A percentile compares a stretch with the other conserved stretches of the same genome.
phyloP scores from a whole-genome alignment of 2,888 invertebrate genomes.

The Chymomyza amoena region DNA sequence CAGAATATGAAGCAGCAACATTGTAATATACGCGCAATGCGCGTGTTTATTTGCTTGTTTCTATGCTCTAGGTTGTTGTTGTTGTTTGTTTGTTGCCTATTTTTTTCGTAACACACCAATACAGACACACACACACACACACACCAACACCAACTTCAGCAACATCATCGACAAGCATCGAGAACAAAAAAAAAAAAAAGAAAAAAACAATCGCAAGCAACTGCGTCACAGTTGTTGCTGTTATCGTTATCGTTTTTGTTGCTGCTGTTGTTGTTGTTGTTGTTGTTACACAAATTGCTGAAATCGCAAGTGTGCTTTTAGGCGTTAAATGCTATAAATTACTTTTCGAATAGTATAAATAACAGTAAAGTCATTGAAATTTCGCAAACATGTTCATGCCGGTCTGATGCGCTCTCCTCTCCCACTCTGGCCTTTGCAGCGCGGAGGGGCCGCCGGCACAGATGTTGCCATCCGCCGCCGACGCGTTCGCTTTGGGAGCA shows the following conservation, averaged over 20 bases:
- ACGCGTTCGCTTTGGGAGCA: conserved; percentile 6
- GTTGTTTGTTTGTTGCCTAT: conserved; percentile 43
- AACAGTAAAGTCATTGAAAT: conserved; percentile 38
- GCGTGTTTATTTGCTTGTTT: conserved; percentile 57
- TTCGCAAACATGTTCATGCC: conserved; percentile 1
- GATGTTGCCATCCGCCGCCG: background rate
- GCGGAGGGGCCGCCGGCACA: too few relatives aligned
- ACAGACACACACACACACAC: background rate
- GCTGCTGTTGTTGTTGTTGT: background rate
- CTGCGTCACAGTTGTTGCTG: conserved; percentile 26
- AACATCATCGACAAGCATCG: conserved; percentile 31
- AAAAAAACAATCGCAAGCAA: conserved; percentile 39
- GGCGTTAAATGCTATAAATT: conserved; percentile 60
- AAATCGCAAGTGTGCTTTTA: conserved; percentile 60
- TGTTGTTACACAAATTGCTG: conserved; percentile 49
- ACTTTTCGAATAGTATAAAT: conserved; percentile 50
- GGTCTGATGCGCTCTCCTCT: background rate
- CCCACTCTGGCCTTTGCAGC: background rate
- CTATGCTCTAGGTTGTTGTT: conserved; percentile 6
- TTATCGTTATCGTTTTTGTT: background rate
- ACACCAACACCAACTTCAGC: conserved; percentile 36
- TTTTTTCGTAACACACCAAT: conserved; percentile 37
- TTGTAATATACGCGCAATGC: conserved; percentile 46
- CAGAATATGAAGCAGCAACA: conserved; percentile 23
- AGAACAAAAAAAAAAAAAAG: conserved; percentile 2